Evolutionary conservation across 1,140 invertebrate genomes (phyloP), one percentile per base, ranked within the genome.

Genomic region (Laupala kohalensis): DNA sequence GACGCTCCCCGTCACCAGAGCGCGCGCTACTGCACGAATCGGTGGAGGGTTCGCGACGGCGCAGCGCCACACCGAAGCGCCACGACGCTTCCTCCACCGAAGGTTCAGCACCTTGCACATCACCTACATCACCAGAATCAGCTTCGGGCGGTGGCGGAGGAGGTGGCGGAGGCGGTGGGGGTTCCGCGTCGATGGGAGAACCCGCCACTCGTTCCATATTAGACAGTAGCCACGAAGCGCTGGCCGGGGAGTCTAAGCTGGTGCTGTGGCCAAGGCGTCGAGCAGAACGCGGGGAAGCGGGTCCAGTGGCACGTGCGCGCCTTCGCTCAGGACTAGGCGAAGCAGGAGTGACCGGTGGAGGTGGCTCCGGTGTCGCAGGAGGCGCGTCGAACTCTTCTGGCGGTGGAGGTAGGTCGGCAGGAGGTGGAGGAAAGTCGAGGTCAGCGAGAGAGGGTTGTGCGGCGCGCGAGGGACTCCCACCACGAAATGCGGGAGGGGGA

Each of bases 361-460:
- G 76, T n/a, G 75, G 75, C 37, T 77, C 76, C 4, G 75, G 67
- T 15, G 74, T 37, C 23, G 70, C 62, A 15, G 73, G 74, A 13
- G 64, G 66, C 28, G 66, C 27, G 74, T 78, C 81, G 26, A 87
- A 86, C 12, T 78, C 76, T 70, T 91, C 89, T 0, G 89, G 87
- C 1, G 90, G 90, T 27, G 90, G 90, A 1, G 90, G 90, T n/a
- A 92, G 79, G 78, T 92, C 86, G 0, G 87, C 84, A 0, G 92
- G 92, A 1, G 92, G 92, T 6, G 92, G 92, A 4, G 90, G 91
- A 81, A 94, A 94, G 77, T 94, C 92, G 4, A 94, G 80, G 79
- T 94, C 91, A 5, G 92, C 90, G 62, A 91, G 78, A 13, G 83
- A 86, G 19, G 88, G 84, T 75, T 89, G 83, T 53, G 86, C 78